A percentile compares a stretch with the other conserved stretches of the same genome.
These are phyloP conservation scores for Procambarus virginalis DNA, from an alignment of 1,140 invertebrate species.

Conservation along the genomic window DNA sequence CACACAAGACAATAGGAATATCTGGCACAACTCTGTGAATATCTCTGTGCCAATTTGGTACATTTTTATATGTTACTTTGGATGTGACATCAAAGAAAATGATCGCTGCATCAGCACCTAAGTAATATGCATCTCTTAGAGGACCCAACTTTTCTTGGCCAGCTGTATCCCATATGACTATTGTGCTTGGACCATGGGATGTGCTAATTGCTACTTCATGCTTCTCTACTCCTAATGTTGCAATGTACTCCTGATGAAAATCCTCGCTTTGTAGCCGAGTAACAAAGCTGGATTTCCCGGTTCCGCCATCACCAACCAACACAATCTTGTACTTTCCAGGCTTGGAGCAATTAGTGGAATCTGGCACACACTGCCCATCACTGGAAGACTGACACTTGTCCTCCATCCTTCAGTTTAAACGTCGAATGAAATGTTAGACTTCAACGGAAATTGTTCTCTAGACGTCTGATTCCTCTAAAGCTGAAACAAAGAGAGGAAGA, in stretches of 20 bases:
- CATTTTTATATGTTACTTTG: conserved; percentile 99
- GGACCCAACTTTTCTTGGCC: conserved; percentile 99
- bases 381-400: not conserved
- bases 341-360: conserved; percentile 77
- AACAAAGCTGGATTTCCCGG: conserved; percentile 99
- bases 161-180: conserved; percentile 99
- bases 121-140: conserved; percentile 98
- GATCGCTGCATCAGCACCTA: conserved; percentile 98
- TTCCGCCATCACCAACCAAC: conserved; percentile 98
- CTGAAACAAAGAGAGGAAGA: not conserved
- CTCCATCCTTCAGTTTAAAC: not conserved
- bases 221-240: conserved; percentile 99
- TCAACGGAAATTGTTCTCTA: not conserved
- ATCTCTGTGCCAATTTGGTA: conserved; percentile 99
- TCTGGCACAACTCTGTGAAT: conserved; percentile 98
- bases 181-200: conserved; percentile 76
- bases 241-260: conserved; percentile 99
- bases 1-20: conserved; percentile 98
- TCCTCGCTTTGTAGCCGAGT: conserved; percentile 99
- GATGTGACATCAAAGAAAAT: conserved; percentile 99
- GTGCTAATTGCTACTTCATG: conserved; percentile 98
- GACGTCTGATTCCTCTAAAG: not conserved
- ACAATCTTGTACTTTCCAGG: conserved; percentile 96
- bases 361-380: conserved; percentile 16
- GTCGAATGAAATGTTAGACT: not conserved